Percentiles rank a stretch among this genome's conserved stretches.
Evolutionary conservation across 2,888 invertebrate species (phyloP).

Genomic region (Crocallis elinguaria): DNA sequence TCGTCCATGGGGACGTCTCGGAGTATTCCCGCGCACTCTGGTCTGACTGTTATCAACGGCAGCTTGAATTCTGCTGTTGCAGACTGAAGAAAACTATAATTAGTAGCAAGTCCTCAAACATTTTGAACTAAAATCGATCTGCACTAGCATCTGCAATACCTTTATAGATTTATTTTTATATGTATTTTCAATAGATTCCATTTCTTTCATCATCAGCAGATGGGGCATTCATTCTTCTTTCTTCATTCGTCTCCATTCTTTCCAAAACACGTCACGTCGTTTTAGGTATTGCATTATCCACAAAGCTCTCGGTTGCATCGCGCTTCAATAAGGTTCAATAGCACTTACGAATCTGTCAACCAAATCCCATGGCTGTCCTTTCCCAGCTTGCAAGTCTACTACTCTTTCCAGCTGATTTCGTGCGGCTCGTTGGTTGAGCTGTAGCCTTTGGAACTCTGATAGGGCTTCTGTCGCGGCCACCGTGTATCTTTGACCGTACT

Average conservation of each 20-base stretch:
- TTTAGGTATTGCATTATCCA: background rate
- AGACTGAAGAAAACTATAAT: constrained; percentile 72
- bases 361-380: constrained; percentile 85
- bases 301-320: constrained; percentile 13
- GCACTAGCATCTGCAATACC: too few relatives aligned
- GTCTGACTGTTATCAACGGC: constrained; percentile 87
- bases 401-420: constrained; percentile 85
- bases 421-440: constrained; percentile 84
- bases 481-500: constrained; percentile 89
- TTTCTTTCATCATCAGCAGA: constrained; percentile 38
- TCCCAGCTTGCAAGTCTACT: constrained; percentile 86
- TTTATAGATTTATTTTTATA: too few relatives aligned
- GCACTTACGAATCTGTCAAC: constrained; percentile 85
- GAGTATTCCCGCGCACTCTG: constrained; percentile 87
- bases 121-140: too few relatives aligned
- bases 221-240: constrained; percentile 20
- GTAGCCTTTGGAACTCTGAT: constrained; percentile 88
- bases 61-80: constrained; percentile 88
- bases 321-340: constrained; percentile 30
- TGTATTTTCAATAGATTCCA: background rate
- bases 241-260: constrained; percentile 48
- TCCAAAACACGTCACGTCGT: constrained; percentile 19
- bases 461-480: constrained; percentile 90
- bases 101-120: background rate
- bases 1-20: constrained; percentile 86